Evolutionary conservation across 1,140 invertebrate species (phyloP), one percentile per base, ranked within the genome.

Genomic region (Pseudomyrmex flavicornis): DNA sequence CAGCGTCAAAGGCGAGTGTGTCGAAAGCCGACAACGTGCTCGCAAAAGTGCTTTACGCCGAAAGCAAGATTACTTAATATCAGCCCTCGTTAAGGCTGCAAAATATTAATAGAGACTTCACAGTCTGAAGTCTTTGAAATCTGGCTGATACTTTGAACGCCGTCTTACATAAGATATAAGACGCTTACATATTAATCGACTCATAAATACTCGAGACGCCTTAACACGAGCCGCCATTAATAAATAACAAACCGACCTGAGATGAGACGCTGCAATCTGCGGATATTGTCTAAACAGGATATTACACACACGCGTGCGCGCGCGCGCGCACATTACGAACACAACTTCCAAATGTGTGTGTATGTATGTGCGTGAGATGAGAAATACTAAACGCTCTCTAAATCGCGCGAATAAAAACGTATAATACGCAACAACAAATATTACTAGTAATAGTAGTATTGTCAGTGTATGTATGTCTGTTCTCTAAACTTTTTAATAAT

Each of bases 141-240:
- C 69, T 65, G 70, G 15, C 65, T 75, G 76, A 82, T 82, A 85
- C 69, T 75, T 82, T 58, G 76, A 86, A 85, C 84, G 69, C 63
- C 48, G 59, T 26, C 50, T 85, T 75, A 70, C 63, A 65, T 70
- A 82, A 85, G 48, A 48, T 46, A 73, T 65, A 75, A 82, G 54
- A 48, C 63, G 56, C 62, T 70, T 75, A 85, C 66, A 66, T 86
- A 87, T 82, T 75, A 72, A 85, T 82, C 84, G 58, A 46, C 56
- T 82, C 70, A 54, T 75, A 85, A 82, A 82, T 70, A 72, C 62
- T 20, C 56, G 70, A 75, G 50, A 50, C 46, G 58, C 20, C 17
- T 80, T 22, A 63, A 80, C 63, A 35, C 59, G 61, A 59, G 62
- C 13, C 15, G 46, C 22, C 83, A 44, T 85, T 85, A 79, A 74